phyloP scores from a whole-genome alignment of 2,888 invertebrate genomes.

The Sphaerophoria rueppellii region DNA sequence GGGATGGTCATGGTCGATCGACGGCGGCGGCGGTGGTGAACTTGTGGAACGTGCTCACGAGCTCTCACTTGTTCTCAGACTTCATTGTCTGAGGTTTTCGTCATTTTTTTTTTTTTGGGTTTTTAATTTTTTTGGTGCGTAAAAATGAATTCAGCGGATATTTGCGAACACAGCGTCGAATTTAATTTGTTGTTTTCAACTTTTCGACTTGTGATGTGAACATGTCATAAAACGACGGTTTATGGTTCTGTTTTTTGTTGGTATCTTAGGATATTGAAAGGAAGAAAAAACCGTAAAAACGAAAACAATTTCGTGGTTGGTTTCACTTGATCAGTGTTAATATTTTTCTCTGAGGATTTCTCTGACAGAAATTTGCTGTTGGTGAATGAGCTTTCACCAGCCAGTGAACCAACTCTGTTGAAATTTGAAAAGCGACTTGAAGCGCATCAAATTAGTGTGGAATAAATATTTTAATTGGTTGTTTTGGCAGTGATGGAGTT shows the following conservation, averaged over 20 bases:
- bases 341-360: constrained; percentile 30
- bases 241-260: constrained; percentile 4
- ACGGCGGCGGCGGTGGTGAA: neutral
- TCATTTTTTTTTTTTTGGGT: neutral
- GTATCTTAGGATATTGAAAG: neutral
- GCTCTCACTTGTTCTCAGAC: constrained; percentile 40
- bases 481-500: constrained; percentile 56
- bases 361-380: constrained; percentile 19
- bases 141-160: constrained; percentile 47
- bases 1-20: neutral
- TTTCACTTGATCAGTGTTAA: constrained; percentile 69
- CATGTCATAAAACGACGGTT: constrained; percentile 69
- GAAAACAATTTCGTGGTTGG: constrained; percentile 72
- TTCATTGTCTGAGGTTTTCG: constrained; percentile 9
- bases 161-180: constrained; percentile 62
- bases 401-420: constrained; percentile 25
- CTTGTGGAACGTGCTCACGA: constrained; percentile 13
- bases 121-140: constrained; percentile 5
- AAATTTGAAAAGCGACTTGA: neutral
- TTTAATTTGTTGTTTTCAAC: constrained; percentile 72
- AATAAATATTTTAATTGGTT: constrained; percentile 72
- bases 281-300: constrained; percentile 52
- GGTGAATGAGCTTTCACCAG: constrained; percentile 65
- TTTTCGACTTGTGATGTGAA: constrained; percentile 74
- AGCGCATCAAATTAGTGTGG: constrained; percentile 67